Evolutionary conservation across 2,797 vertebrate genomes (phyloP), one percentile per base, ranked within the genome.

Genomic region (Anguilla pacifica): DNA sequence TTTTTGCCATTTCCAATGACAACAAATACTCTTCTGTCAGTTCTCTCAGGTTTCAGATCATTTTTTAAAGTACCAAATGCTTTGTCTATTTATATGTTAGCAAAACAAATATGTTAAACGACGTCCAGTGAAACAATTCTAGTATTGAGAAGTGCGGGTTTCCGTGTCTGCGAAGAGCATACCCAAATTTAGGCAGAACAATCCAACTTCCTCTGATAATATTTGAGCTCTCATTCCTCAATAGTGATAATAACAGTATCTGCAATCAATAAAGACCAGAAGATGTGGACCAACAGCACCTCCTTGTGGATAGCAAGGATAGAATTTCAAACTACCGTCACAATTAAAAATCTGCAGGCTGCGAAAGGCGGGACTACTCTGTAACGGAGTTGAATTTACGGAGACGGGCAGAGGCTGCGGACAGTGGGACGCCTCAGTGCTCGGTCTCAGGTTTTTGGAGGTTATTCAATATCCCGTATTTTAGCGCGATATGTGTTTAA

Each of bases 321-420:
- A 84, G 25, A 11, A 22, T 25, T 2, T 6, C 10, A 74, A 43
- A 53, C 81, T 53, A 25, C 61, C 11, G 22, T n/a, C 61, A 15
- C 22, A 28, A 46, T n/a, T 46, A 35, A 83, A 55, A 53, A 43
- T 67, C 53, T 28, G 46, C 74, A 64, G 81, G 15, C 4, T 51
- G 6, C 70, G 87, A 49, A 46, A 85, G 82, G 82, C 72, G 87
- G 87, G 51, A 46, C 87, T 53, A 35, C 79, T 25, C 17, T 19
- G 43, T 31, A 70, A n/a, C 86, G 35, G 46, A 70, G 86, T 83
- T 49, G 55, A 83, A 28, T 79, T 59, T 22, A 49, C 39, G 86
- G 82, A 84, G 87, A 91, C 86, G 86, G 86, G 88, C 87, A 92
- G 86, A 89, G 83, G 86, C 84, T 89, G 79, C 87, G 87, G 43